Base-by-base conservation (phyloP, 1,140 invertebrate genomes). In the Procambarus virginalis region DNA sequence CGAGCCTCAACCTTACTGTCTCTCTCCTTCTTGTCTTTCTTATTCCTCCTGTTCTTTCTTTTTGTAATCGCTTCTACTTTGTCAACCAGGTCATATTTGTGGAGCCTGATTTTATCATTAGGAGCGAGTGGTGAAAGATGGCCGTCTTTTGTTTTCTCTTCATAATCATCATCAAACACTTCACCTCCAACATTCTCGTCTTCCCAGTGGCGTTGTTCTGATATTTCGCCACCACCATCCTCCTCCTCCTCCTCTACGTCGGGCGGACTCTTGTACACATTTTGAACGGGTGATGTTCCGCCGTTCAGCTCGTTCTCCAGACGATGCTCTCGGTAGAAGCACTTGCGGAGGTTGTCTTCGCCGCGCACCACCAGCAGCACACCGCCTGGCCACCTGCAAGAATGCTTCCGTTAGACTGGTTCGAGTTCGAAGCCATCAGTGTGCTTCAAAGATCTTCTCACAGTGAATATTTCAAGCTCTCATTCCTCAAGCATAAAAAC, bases 261-360 rank as follows among this genome's bases (percentile, higher is more conserved):
- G 46, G 46, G 14, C 9, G 80, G 77, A 45, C 55, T 68, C 49
- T 75, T 51, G 58, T 83, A 76, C 22, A 60, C 22, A 17, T n/a
- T 77, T 34, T 64, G 73, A 51, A 45, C 34, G 17, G 58, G 4
- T 34, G 12, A 9, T 2, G 58, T 82, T 8, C 8, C 75, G 5
- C 49, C 80, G n/a, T 85, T 86, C 79, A 91, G 58, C 73, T 91
- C 83, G 6, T 82, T 77, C 75, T 88, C 64, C 22, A 88, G 55
- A 17, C 78, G 73, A 17, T 77, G 55, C 80, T 91, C 91, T 12
- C 85, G 70, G 78, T 91, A 91, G 78, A 89, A 91, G 75, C 91
- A 91, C 75, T 85, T 86, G 20, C 88, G 87, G 64, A 91, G 68
- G 88, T 91, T 91, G 10, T 91, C 78, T 75, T 91, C 91, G 5